Base-by-base conservation (phyloP, 2,888 invertebrate genomes). In the Athalia cordata region DNA sequence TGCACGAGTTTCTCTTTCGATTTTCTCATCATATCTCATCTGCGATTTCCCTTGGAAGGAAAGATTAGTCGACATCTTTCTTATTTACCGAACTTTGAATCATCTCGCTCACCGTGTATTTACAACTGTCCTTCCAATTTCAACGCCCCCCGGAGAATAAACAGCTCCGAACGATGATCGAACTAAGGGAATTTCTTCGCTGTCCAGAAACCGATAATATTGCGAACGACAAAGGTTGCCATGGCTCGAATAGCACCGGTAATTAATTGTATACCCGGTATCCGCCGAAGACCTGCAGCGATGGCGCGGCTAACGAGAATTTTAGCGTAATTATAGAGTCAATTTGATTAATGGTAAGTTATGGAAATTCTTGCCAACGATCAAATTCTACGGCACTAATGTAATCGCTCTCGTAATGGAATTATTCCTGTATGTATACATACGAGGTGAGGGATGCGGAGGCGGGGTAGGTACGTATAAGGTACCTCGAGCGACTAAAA, bases 261-360 rank as follows among this genome's bases (percentile, higher is more conserved):
- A 72, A 72, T 72, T 59, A 72, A 72, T 59, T 59, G 72, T 57
- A 55, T 59, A 13, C 43, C 43, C 57, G 29, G 8, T 49, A 72
- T 72, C 59, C 47, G 13, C 47, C 15, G 7, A 45, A 72, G 13
- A 72, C 68, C 52, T 57, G 8, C 8, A 59, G 72, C 29, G 29
- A 29, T 29, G 29, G 29, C 29, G 29, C 29, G 29, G 29, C 47
- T 68, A 55, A 72, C 29, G 45, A 72, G 59, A 72, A 72, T 59
- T 72, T 72, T 11, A 72, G 11, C 59, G n/a, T 72, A 45, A 9
- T 6, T 9, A 66, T 15, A 45, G 59, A 79, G 80, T 85, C 81
- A 81, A 84, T 83, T 81, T 80, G 81, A 81, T 79, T 84, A 81
- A 84, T 84, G 84, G 50, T 84, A 78, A 85, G 85, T 75, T 76